A percentile compares a stretch with the other conserved stretches of the same genome.
Evolutionary conservation across 2,888 invertebrate genomes (phyloP).

Genomic region (Baccha elongata): DNA sequence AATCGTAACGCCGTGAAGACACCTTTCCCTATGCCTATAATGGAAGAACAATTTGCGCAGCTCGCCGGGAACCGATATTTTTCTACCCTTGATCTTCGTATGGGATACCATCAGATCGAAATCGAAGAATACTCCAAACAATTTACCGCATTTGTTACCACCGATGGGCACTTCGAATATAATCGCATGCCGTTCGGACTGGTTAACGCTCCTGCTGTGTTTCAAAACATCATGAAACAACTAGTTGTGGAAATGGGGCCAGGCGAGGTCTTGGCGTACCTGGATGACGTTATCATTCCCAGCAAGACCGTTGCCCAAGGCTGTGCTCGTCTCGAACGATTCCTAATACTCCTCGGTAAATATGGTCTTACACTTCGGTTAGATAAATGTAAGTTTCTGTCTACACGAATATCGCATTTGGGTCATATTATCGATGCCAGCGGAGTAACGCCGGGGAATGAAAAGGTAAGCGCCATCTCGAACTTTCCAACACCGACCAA

Average conservation of each 20-base stretch:
- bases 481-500: slow-evolving; percentile 1
- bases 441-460: slow-evolving; percentile 4
- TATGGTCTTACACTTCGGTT: slow-evolving; percentile 1
- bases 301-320: neutral
- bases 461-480: slow-evolving; percentile 8
- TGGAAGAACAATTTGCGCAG: slow-evolving; percentile 26
- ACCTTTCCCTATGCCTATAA: neutral
- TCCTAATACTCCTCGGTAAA: neutral
- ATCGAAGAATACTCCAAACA: slow-evolving; percentile 51
- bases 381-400: slow-evolving; percentile 12
- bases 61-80: slow-evolving; percentile 49
- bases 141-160: slow-evolving; percentile 61
- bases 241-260: neutral
- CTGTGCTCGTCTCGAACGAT: neutral
- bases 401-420: neutral
- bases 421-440: slow-evolving; percentile 1
- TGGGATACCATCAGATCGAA: slow-evolving; percentile 64
- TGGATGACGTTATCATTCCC: slow-evolving; percentile 24
- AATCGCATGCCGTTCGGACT: neutral
- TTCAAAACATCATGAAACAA: slow-evolving; percentile 24
- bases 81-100: slow-evolving; percentile 46
- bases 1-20: slow-evolving; percentile 12
- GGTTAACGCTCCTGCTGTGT: slow-evolving; percentile 36
- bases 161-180: slow-evolving; percentile 24
- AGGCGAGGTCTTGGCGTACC: slow-evolving; percentile 5